Evolutionary conservation across 2,113 vertebrate species (phyloP).

Genomic region (Paralichthys olivaceus): DNA sequence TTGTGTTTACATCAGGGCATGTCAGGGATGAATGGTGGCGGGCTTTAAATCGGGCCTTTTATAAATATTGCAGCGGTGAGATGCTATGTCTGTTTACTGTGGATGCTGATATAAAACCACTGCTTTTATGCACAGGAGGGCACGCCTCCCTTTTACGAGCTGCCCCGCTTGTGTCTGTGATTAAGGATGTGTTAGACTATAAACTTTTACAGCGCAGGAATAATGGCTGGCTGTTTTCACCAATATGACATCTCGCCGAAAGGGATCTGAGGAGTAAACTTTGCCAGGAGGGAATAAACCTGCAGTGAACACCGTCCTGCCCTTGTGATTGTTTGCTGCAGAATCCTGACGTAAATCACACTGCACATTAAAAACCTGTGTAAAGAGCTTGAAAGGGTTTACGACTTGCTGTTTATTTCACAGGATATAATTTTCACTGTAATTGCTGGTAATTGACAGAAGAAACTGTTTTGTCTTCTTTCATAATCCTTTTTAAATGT

Average conservation of each 20-base stretch:
- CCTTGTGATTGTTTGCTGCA: conserved; percentile 38
- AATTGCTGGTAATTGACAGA: conserved; percentile 4
- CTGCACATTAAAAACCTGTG: neutral
- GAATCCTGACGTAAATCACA: conserved; percentile 40
- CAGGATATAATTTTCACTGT: conserved; percentile 6
- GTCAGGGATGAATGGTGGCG: neutral
- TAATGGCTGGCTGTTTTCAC: conserved; percentile 68
- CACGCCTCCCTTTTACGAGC: conserved; percentile 61
- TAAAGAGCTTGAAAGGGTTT: neutral
- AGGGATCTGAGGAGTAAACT: conserved; percentile 33
- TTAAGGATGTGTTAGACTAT: conserved; percentile 65
- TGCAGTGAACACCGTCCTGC: conserved; percentile 14
- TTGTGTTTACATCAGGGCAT: conserved; percentile 1
- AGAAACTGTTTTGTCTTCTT: neutral
- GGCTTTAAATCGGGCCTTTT: conserved; percentile 7
- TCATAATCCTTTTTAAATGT: conserved; percentile 3
- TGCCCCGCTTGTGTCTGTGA: conserved; percentile 63
- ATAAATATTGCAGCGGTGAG: conserved; percentile 35
- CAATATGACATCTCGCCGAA: conserved; percentile 56
- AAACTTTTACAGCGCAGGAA: conserved; percentile 74
- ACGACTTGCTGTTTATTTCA: neutral
- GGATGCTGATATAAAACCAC: conserved; percentile 53
- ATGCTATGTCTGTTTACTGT: conserved; percentile 41
- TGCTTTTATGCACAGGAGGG: conserved; percentile 50
- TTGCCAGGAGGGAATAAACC: conserved; percentile 19